Percentiles rank a stretch among this genome's conserved stretches.
Evolutionary conservation across 2,888 invertebrate genomes (phyloP).

Genomic region (Desoria tigrina): DNA sequence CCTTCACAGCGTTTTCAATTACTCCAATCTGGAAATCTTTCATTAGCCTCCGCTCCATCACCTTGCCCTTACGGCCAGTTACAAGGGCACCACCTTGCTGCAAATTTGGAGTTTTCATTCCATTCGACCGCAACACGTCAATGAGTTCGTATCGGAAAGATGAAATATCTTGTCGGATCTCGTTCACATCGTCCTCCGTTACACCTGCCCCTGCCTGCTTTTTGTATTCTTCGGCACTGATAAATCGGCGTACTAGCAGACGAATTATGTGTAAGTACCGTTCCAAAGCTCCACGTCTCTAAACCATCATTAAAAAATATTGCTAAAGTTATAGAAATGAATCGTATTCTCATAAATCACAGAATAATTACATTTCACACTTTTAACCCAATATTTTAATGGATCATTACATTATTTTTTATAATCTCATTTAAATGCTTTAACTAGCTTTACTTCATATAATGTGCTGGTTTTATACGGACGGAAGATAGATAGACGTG

Average conservation of each 20-base stretch:
- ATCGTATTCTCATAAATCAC: background rate
- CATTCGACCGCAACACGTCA: slow-evolving; percentile 85
- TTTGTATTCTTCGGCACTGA: slow-evolving; percentile 77
- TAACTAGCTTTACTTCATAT: no score
- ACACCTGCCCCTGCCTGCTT: slow-evolving; percentile 88
- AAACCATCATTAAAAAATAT: background rate
- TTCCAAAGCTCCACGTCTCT: slow-evolving; percentile 53
- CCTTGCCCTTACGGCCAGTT: slow-evolving; percentile 78
- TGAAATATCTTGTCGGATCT: slow-evolving; percentile 96
- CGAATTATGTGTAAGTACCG: slow-evolving; percentile 84
- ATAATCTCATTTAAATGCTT: no score
- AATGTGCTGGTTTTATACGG: no score
- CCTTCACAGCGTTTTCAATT: slow-evolving; percentile 77
- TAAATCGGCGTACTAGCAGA: slow-evolving; percentile 83
- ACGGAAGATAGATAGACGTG: no score
- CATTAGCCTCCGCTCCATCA: slow-evolving; percentile 80
- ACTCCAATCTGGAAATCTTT: slow-evolving; percentile 90
- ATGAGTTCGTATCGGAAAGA: slow-evolving; percentile 88
- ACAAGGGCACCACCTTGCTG: slow-evolving; percentile 69
- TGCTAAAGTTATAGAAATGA: background rate
- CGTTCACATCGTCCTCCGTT: slow-evolving; percentile 96
- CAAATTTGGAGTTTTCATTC: slow-evolving; percentile 77
- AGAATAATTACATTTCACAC: no score
- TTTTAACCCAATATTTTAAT: no score
- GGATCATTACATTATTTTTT: no score